Base-by-base conservation (phyloP, 2,888 invertebrate species). In the Strigamia maritima region DNA sequence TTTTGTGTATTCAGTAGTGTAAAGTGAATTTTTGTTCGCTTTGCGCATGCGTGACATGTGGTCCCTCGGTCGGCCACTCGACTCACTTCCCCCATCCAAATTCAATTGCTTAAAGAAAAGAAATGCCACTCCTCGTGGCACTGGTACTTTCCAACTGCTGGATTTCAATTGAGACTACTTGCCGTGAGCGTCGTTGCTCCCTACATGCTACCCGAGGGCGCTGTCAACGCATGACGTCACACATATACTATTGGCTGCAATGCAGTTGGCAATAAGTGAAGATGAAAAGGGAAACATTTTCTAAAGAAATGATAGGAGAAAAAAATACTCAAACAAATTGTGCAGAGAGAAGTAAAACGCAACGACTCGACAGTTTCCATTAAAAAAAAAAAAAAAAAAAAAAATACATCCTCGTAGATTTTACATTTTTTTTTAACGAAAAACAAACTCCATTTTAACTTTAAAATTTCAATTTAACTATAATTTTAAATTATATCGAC, bases 11-110 rank as follows among this genome's bases (percentile, higher is more conserved):
- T 70, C 70, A 70, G 70, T 16, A 70, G 70, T 70, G 70, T 70
- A 70, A 70, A 70, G 70, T 70, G 70, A 70, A 70, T 70, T 70
- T 70, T 70, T 12, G 26, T 70, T 70, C 70, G 70, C 70, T 70
- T 70, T 70, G 70, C 70, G 70, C 70, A 70, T 70, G 28, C 70
- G 70, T 70, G 70, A 70, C 70, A 70, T 70, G 70, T 70, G 70
- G 70, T 70, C 70, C 70, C 70, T 70, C 70, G 70, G 24, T 70
- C 70, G 70, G 70, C 70, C 70, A 70, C 70, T 70, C 26, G 70
- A 70, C 26, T 70, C 70, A 26, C 70, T 70, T 70, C 70, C 28
- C 28, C 70, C 70, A 70, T 70, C 70, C 70, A 70, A 70, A 70
- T 70, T 70, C 70, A 70, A 70, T 70, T 70, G 70, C 70, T 70